Evolutionary conservation across 1,140 invertebrate species (phyloP), one percentile per base, ranked within the genome.

Genomic region (Lasioglossum albipes): DNA sequence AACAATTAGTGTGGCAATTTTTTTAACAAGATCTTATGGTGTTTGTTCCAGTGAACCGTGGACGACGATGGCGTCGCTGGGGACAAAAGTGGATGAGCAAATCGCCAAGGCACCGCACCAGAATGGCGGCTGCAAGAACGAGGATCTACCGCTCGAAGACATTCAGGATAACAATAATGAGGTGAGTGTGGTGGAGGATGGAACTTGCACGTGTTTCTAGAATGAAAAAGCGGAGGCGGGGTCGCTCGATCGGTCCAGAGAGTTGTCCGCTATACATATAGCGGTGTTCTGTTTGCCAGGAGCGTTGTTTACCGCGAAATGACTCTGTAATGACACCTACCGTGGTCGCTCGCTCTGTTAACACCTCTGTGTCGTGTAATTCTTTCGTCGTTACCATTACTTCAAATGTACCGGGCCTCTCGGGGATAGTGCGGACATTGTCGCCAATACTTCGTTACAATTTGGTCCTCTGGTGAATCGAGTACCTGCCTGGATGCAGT

Each of bases 11-110:
- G 27, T 27, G 45, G 12, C 45, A 13, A 49, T 49, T 0, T 49
- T 49, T 12, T 49, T 49, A 49, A 49, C 45, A 2, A 2, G 3
- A 13, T 49, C 10, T 13, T 13, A 49, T 49, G 45, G 9, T 12
- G 57, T 41, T 31, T 31, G 72, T 83, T 88, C 85, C 75, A 92
- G 91, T 87, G 78, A 87, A 86, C 78, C 49, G 36, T 41, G 82
- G 72, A 87, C 79, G 84, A 89, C 85, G 84, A 93, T 93, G 92
- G 88, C 91, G 84, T 86, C 89, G 81, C 87, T 86, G 66, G 89
- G 88, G 72, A 87, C 75, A 82, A 88, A 89, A 81, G 84, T 77
- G 81, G 84, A 88, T 2, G 90, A 91, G 69, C 82, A 78, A 52
- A 65, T 81, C 67, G 73, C 77, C 75, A 88, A 84, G 84, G 87